Base-by-base conservation (phyloP, 1,140 invertebrate species). In the Phymorhynchus buccinoides region DNA sequence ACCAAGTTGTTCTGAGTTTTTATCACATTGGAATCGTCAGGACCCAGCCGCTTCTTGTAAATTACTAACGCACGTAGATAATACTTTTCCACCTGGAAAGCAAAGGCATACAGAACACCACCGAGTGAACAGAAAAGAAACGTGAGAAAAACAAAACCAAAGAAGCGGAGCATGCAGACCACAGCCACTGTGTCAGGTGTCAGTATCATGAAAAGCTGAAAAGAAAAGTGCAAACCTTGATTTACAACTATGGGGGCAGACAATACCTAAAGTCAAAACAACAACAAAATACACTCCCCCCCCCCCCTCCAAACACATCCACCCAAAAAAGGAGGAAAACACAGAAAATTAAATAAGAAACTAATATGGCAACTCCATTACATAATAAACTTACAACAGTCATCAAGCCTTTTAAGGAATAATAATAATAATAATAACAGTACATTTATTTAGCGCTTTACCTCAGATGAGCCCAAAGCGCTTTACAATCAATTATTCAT, bases 1-100 rank as follows among this genome's bases (percentile, higher is more conserved):
- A 94, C 94, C 88, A 99, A 94, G 94, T 99, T 99, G 93, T 99
- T 99, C 94, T 99, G 99, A 9, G 99, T 99, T 94, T 99, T 99
- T 66, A 98, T 98, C 1, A 99, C 98, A 94, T 99, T 99, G 22
- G 98, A 97, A 95, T 99, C 98, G 93, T 99, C 98, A 0, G 97
- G 97, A 0, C 99, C 98, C 18, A 99, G 94, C 91, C 98, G 98
- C 84, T 96, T 96, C 93, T 99, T 98, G 93, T 99, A 99, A 87
- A 99, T 99, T 93, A 99, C 97, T 81, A 99, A 94, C 18, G 99
- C 99, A 27, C 99, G 95, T 91, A 98, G 96, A 93, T 99, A 99
- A 93, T 99, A 99, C 88, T 97, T 89, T 87, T 94, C 94, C n/a
- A 94, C 96, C 93, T 99, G 97, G 71, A 88, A 90, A 68, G 27